Percentiles rank a stretch among this genome's conserved stretches.
These are phyloP conservation scores for Sebastolobus alascanus DNA, from an alignment of 2,797 vertebrate species.

Conservation along the genomic window DNA sequence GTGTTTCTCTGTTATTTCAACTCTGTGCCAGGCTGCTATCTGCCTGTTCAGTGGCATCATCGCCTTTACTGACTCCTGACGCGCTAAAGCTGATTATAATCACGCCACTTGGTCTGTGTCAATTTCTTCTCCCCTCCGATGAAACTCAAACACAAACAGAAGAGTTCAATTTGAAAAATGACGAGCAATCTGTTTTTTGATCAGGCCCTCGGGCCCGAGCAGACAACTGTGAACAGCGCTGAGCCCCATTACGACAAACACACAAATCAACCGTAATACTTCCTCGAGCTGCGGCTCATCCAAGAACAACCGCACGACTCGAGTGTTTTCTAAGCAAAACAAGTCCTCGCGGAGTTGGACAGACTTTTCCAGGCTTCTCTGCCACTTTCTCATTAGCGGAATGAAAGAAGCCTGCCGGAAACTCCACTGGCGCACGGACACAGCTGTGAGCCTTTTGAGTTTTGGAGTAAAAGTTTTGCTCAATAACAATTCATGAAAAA, in stretches of 20 bases:
- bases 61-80: slow-evolving; percentile 1
- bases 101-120: not conserved
- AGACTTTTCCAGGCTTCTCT: slow-evolving; percentile 60
- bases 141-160: slow-evolving; percentile 15
- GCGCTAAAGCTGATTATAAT: not conserved
- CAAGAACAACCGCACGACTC: slow-evolving; percentile 44
- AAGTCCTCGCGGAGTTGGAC: slow-evolving; percentile 52
- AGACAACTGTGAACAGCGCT: not conserved
- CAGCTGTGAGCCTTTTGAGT: slow-evolving; percentile 67
- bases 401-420: slow-evolving; percentile 71
- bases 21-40: slow-evolving; percentile 46
- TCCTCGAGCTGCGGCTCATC: slow-evolving; percentile 7
- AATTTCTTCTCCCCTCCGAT: not conserved
- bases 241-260: not conserved
- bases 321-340: slow-evolving; percentile 58
- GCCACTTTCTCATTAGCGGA: slow-evolving; percentile 75
- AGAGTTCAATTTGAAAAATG: not conserved
- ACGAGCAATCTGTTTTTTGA: not conserved
- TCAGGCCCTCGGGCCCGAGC: not conserved
- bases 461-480: slow-evolving; percentile 68
- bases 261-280: slow-evolving; percentile 16
- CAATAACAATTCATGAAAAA: slow-evolving; percentile 65
- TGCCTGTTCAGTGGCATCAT: slow-evolving; percentile 31
- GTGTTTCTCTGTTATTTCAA: slow-evolving; percentile 76
- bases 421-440: slow-evolving; percentile 58